Conservation (phyloP, 2,797 vertebrate genomes). For the Phyllotis vaccarum region DNA sequence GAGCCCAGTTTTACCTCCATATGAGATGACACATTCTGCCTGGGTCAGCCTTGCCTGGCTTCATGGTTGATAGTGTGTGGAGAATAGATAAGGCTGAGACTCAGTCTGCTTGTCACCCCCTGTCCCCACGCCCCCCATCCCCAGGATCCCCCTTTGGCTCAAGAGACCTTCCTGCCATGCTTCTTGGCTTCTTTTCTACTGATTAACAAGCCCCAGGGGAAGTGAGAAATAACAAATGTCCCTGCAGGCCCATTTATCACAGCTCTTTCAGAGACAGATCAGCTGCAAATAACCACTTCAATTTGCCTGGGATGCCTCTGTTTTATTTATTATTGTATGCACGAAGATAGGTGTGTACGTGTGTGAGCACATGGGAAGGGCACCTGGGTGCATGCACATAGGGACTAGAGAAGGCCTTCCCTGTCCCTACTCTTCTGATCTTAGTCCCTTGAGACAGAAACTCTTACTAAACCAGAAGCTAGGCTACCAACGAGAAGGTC, state of each 20-base stretch:
- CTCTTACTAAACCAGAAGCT: background rate
- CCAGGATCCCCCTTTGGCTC: background rate
- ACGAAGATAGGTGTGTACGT: too few relatives aligned
- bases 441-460: background rate
- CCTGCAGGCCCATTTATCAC: constrained; percentile 82
- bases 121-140: too few relatives aligned
- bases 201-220: constrained; percentile 77
- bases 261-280: constrained; percentile 81
- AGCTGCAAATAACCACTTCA: constrained; percentile 22
- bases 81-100: background rate
- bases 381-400: background rate
- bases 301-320: too few relatives aligned
- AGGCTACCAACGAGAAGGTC: background rate
- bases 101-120: background rate
- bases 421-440: background rate
- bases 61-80: background rate
- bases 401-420: background rate
- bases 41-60: background rate
- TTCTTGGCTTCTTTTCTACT: background rate
- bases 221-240: constrained; percentile 82
- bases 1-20: background rate
- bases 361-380: background rate
- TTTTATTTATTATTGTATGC: background rate
- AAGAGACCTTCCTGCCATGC: background rate
- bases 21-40: accelerated